Base-by-base conservation (phyloP, 2,888 invertebrate species). In the Plebejus argus region DNA sequence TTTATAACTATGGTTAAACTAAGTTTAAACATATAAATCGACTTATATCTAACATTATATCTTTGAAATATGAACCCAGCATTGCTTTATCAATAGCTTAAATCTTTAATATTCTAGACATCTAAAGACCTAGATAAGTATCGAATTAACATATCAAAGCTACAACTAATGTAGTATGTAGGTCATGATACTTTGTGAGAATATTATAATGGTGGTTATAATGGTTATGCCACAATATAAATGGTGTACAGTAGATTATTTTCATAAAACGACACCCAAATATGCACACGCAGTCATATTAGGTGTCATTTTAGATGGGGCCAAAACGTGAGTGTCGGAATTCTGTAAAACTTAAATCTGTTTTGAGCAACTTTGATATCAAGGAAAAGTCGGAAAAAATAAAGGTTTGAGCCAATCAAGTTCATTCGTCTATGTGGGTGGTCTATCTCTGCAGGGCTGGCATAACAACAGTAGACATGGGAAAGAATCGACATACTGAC, bases 171-270 rank as follows among this genome's bases (percentile, higher is more conserved):
- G 71, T 23, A 35, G 35, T 72, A 77, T 77, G 71, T 72, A 70
- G 77, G 77, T 72, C 77, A 77, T 35, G 28, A 77, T 77, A 77
- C 58, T 78, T 74, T 49, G 70, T 53, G 39, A 70, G 74, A 71
- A 15, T 66, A 66, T 66, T 66, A 6, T 18, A 66, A 66, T 66
- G 66, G 28, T 33, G 66, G 66, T 74, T 66, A 76, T 74, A 75
- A 74, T 72, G 72, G 53, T 53, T 18, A 53, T 18, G 3, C 0
- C 53, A 53, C 53, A 53, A 3, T 53, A 18, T 18, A 53, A 53
- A 53, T 18, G 18, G 15, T 3, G 15, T 18, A 53, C 53, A 53
- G 53, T 53, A 53, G 18, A 49, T 18, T 18, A 18, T 53, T 3
- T 18, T 53, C 18, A 53, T 18, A 4, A 5, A 15, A 53, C 53